Conservation (phyloP, 2,113 vertebrate genomes). For the Caranx ignobilis region DNA sequence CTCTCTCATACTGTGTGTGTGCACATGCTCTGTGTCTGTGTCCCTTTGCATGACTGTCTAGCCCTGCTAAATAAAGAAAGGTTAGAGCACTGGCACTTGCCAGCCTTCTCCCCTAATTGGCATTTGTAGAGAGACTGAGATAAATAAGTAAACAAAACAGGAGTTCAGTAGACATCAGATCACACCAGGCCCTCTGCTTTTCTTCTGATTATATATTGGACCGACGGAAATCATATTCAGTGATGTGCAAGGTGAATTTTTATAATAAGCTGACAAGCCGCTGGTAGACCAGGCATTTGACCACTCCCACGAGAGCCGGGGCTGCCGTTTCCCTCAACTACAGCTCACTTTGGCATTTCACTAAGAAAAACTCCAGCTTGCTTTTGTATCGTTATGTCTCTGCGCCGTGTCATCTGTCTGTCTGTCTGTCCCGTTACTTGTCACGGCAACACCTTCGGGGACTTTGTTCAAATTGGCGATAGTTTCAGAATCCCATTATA, state of each 20-base stretch:
- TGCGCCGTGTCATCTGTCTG: no score
- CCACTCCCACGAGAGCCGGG: neutral
- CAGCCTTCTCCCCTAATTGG: conserved; percentile 35
- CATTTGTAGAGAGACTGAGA: conserved; percentile 49
- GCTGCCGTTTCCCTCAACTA: neutral
- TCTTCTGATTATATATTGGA: conserved; percentile 33
- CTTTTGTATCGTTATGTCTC: neutral
- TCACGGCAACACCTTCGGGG: no score
- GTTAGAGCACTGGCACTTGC: conserved; percentile 32
- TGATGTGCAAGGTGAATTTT: conserved; percentile 11
- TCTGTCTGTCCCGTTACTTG: no score
- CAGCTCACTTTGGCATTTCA: neutral
- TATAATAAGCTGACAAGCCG: conserved; percentile 1
- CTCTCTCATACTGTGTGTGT: neutral
- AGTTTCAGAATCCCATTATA: no score
- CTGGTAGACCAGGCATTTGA: neutral
- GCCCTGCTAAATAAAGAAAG: conserved; percentile 37
- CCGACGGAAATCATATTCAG: conserved; percentile 20
- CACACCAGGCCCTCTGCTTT: conserved; percentile 16
- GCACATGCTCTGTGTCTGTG: neutral
- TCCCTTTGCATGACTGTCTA: conserved; percentile 4
- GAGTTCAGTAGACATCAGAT: conserved; percentile 11
- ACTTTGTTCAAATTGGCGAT: no score
- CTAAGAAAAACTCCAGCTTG: neutral
- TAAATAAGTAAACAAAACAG: conserved; percentile 43